A percentile compares a stretch with the other conserved stretches of the same genome.
These are phyloP conservation scores for Nipponacmea schrenckii DNA, from an alignment of 2,888 invertebrate species.

Conservation along the genomic window DNA sequence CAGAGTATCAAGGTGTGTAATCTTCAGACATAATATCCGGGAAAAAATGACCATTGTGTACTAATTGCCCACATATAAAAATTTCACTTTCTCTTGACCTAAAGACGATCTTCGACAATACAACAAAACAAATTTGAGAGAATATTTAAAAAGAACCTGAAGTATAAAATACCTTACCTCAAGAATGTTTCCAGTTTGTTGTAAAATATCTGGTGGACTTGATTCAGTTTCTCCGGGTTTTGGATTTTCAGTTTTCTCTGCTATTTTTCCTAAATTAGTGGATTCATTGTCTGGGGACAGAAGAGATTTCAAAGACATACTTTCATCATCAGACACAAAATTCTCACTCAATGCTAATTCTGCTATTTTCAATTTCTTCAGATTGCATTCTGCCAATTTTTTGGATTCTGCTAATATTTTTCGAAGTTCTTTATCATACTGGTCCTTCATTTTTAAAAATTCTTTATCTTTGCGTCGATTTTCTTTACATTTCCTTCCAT, in stretches of 20 bases:
- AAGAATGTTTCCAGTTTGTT: too few relatives aligned
- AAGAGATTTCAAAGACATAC: conserved; percentile 1
- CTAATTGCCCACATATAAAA: too few relatives aligned
- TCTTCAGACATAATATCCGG: too few relatives aligned
- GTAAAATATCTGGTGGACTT: too few relatives aligned
- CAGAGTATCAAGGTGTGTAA: too few relatives aligned
- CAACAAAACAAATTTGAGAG: too few relatives aligned
- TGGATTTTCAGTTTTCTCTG: background rate
- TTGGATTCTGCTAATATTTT: conserved; percentile 55
- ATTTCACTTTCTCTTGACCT: too few relatives aligned
- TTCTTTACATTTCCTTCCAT: conserved; percentile 39
- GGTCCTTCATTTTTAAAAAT: conserved; percentile 47
- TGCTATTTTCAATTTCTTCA: conserved; percentile 54
- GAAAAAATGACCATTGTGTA: too few relatives aligned
- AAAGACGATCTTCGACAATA: too few relatives aligned
- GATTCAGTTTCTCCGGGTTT: too few relatives aligned
- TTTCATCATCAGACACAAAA: conserved; percentile 50
- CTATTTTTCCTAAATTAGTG: background rate
- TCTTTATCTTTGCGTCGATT: conserved; percentile 47
- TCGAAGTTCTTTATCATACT: conserved; percentile 50
- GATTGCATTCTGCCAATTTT: conserved; percentile 51
- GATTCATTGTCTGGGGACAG: background rate
- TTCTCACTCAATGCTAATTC: conserved; percentile 51
- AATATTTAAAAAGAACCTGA: too few relatives aligned
- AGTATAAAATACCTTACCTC: too few relatives aligned